phyloP scores from a whole-genome alignment of 2,113 vertebrate genomes.

The rat (Rattus norvegicus) region DNA sequence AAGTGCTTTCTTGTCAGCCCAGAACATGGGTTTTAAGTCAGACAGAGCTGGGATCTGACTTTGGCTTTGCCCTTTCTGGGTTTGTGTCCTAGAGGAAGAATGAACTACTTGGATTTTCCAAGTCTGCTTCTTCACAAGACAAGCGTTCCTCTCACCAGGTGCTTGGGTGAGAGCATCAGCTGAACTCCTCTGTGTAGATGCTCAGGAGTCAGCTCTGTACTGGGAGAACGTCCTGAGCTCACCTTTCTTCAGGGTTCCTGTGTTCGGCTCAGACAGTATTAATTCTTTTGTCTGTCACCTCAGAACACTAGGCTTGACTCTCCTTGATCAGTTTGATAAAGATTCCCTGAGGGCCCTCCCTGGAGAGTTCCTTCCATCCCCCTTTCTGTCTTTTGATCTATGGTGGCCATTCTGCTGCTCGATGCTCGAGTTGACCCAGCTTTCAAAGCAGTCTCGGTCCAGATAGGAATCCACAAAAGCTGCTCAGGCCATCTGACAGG shows the following conservation, averaged over 20 bases:
- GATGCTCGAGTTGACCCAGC: background rate
- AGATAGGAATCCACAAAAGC: constrained; percentile 10
- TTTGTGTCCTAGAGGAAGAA: background rate
- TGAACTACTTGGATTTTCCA: background rate
- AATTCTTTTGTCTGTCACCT: background rate
- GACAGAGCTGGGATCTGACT: background rate
- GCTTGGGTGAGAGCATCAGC: background rate
- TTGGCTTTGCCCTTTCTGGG: background rate
- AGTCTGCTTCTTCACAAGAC: background rate
- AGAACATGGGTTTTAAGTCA: background rate
- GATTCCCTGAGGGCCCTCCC: background rate
- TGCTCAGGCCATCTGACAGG: background rate
- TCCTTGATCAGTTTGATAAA: background rate
- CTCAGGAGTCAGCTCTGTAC: background rate
- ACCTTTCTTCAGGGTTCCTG: background rate
- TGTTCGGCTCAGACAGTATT: background rate
- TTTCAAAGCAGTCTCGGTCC: background rate
- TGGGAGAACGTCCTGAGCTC: background rate
- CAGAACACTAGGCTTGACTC: background rate
- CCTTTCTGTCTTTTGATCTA: background rate
- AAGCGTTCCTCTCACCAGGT: background rate
- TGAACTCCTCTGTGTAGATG: background rate
- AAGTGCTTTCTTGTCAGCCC: too few relatives aligned
- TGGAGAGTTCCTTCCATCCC: too few relatives aligned
- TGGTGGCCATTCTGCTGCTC: background rate